Evolutionary conservation across 2,113 vertebrate genomes (phyloP).

Genomic region (Porphyrio hochstetteri): DNA sequence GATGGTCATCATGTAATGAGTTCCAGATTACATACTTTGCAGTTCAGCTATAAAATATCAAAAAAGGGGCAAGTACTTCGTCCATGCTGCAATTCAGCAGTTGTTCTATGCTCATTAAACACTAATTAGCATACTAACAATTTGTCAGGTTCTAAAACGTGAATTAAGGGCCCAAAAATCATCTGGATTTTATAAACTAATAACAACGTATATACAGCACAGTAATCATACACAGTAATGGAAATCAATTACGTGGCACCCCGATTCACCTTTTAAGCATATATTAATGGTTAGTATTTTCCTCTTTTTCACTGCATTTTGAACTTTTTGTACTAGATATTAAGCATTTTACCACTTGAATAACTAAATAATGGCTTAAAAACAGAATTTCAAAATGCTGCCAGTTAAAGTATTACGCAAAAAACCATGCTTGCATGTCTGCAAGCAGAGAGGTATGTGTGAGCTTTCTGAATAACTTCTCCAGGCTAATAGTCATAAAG

Average conservation of each 20-base stretch:
- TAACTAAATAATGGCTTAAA: constrained; percentile 16
- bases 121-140: not conserved
- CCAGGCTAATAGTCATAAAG: not conserved
- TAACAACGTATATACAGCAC: not conserved
- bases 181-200: not conserved
- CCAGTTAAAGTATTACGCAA: not conserved
- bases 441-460: not conserved
- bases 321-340: not conserved
- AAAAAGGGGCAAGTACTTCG: not conserved
- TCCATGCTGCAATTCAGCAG: not conserved
- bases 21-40: not conserved
- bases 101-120: not conserved
- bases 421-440: not conserved
- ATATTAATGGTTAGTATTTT: not conserved
- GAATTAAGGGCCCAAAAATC: not conserved
- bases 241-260: not conserved
- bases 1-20: not conserved
- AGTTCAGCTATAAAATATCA: not conserved
- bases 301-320: not conserved
- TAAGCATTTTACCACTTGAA: not conserved
- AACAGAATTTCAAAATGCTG: constrained; percentile 12
- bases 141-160: not conserved
- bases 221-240: not conserved
- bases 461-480: constrained; percentile 6
- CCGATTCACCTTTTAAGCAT: not conserved